These are phyloP conservation scores for Magallana gigas DNA, from an alignment of 1,140 invertebrate genomes.

Conservation along the genomic window DNA sequence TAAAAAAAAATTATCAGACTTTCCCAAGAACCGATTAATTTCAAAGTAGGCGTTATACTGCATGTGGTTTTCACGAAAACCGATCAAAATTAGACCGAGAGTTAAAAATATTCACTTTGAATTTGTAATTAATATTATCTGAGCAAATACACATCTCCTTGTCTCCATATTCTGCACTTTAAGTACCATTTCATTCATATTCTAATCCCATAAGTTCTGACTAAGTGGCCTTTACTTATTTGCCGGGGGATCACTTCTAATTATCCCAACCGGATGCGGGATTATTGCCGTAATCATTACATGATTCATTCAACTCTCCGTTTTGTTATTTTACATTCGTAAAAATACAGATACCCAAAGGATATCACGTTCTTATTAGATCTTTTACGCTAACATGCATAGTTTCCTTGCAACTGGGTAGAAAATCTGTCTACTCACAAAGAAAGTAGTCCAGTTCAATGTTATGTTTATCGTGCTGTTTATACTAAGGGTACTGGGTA, in stretches of 20 bases:
- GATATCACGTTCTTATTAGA: neutral
- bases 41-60: neutral
- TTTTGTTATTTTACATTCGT: slow-evolving; percentile 25
- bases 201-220: slow-evolving; percentile 28
- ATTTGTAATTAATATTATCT: slow-evolving; percentile 21
- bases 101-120: neutral
- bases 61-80: neutral
- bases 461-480: neutral
- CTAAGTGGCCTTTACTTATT: slow-evolving; percentile 6
- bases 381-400: neutral
- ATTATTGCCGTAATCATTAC: slow-evolving; percentile 10
- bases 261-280: slow-evolving; percentile 17
- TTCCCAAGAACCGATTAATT: neutral
- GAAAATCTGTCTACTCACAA: neutral
- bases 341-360: slow-evolving; percentile 32
- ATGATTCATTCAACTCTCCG: slow-evolving; percentile 35
- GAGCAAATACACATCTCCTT: neutral
- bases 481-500: neutral
- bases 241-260: neutral
- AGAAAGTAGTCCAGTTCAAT: neutral
- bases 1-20: neutral
- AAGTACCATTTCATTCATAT: slow-evolving; percentile 4
- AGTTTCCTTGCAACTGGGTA: neutral
- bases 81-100: neutral
- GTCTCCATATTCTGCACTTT: slow-evolving; percentile 3